Evolutionary conservation across 1,140 invertebrate genomes (phyloP).

Genomic region (Eurosta solidaginis): DNA sequence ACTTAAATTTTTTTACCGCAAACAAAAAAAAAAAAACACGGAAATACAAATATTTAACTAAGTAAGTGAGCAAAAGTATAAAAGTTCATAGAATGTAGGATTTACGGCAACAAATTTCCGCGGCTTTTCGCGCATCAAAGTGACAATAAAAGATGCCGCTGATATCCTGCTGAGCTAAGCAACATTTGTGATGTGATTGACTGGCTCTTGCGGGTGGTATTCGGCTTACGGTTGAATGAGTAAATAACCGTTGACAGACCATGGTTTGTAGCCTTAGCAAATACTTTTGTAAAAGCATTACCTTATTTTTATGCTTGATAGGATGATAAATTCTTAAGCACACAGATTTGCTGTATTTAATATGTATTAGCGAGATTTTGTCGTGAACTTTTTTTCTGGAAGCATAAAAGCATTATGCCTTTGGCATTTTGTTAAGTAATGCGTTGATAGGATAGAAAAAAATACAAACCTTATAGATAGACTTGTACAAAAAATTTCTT

Average conservation of each 20-base stretch:
- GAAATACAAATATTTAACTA: too few relatives aligned
- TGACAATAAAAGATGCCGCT: slow-evolving; percentile 14
- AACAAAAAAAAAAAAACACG: too few relatives aligned
- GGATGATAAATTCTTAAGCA: neutral
- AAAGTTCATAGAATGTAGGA: neutral
- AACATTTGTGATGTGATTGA: slow-evolving; percentile 8
- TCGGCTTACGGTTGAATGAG: neutral
- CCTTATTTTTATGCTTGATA: neutral
- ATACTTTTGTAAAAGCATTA: neutral
- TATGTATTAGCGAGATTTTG: neutral
- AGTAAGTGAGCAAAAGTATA: neutral
- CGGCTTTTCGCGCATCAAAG: slow-evolving; percentile 23
- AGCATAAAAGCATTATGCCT: too few relatives aligned
- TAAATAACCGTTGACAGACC: neutral
- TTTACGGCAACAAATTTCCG: neutral
- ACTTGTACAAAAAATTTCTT: too few relatives aligned
- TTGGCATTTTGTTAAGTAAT: too few relatives aligned
- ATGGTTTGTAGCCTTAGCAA: neutral
- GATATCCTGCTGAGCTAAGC: slow-evolving; percentile 11
- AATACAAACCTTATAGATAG: too few relatives aligned
- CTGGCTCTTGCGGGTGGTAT: neutral
- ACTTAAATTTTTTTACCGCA: too few relatives aligned
- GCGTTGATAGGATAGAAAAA: too few relatives aligned
- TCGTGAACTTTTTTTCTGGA: neutral
- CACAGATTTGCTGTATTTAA: slow-evolving; percentile 15